A percentile compares a stretch with the other conserved stretches of the same genome.
Evolutionary conservation across 2,113 vertebrate species (phyloP).

Genomic region (Chroicocephalus ridibundus): DNA sequence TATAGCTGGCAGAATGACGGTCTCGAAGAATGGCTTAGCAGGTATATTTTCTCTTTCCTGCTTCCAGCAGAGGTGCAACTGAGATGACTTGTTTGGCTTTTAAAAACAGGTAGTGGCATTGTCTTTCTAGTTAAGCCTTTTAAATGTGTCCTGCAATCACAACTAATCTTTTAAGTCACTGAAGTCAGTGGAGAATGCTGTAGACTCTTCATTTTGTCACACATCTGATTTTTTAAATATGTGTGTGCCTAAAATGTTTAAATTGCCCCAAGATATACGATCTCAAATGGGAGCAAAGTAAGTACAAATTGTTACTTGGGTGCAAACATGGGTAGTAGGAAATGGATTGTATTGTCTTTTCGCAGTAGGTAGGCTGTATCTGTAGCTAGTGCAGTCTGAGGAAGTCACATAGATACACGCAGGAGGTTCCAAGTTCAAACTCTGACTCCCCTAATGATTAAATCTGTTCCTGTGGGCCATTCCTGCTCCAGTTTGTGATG

Average conservation of each 20-base stretch:
- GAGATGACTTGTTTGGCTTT: not conserved
- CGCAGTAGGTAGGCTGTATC: not conserved
- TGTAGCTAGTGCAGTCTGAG: not conserved
- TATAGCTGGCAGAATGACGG: not conserved
- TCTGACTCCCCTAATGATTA: not conserved
- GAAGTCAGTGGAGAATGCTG: not conserved
- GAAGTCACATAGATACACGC: rapidly evolving
- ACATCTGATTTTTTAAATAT: not conserved
- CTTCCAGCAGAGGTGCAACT: not conserved
- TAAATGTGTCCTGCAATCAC: not conserved
- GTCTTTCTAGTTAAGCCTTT: not conserved
- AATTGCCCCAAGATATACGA: not conserved
- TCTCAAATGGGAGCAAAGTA: not conserved
- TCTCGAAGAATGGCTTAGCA: not conserved
- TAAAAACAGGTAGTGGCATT: not conserved
- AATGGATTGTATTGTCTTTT: not conserved
- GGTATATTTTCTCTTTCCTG: not conserved
- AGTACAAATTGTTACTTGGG: not conserved
- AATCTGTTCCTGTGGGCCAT: not conserved
- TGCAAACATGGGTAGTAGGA: not conserved
- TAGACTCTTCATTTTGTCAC: not conserved
- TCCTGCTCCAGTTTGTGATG: not conserved
- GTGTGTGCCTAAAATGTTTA: not conserved
- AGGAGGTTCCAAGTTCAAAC: not conserved
- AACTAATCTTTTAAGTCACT: not conserved